Evolutionary conservation across 2,797 vertebrate species (phyloP), one percentile per base, ranked within the genome.

Genomic region (Forpus xanthops): DNA sequence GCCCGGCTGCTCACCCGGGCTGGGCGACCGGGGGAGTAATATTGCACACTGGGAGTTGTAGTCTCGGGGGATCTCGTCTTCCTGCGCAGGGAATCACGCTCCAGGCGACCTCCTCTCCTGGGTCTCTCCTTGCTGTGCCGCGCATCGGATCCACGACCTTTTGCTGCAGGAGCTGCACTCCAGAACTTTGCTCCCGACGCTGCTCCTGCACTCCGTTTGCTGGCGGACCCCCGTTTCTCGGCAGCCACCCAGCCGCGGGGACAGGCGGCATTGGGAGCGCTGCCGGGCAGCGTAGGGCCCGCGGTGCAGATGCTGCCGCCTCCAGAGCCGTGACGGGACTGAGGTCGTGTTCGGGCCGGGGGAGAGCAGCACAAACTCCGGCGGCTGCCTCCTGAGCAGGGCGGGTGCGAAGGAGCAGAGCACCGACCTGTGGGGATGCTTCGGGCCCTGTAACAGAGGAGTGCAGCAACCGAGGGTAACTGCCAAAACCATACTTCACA

Each of bases 61-160:
- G 80, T 60, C 23, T 17, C 1, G 0, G 12, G 33, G 12, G 4
- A 30, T 19, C 41, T 37, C 37, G 13, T 13, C 12, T 15, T 8
- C 12, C 42, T 12, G 2, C 1, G 4, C 2, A 0, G 0, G 17
- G 25, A 55, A 2, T 10, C 0, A 0, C 3, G 0, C 18, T 53
- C 45, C n/a, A 9, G 8, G 21, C 30, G 37, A 45, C 28, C 37
- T 78, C 65, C 12, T 21, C 3, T 1, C 6, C 33, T 1, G 28
- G 6, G 2, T 42, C 12, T 15, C 44, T 39, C 41, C 19, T 7
- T 12, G 45, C 41, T 9, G 9, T 19, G 37, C 42, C 33, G 30
- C 28, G 9, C 8, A 5, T 39, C 62, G 16, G 24, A 28, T 65
- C 21, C 30, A 31, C 1, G 2, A 37, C 30, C 31, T 37, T 37